A percentile compares a stretch with the other conserved stretches of the same genome.
These are phyloP conservation scores for Drosophila rubida DNA, from an alignment of 2,888 invertebrate species.

Conservation along the genomic window DNA sequence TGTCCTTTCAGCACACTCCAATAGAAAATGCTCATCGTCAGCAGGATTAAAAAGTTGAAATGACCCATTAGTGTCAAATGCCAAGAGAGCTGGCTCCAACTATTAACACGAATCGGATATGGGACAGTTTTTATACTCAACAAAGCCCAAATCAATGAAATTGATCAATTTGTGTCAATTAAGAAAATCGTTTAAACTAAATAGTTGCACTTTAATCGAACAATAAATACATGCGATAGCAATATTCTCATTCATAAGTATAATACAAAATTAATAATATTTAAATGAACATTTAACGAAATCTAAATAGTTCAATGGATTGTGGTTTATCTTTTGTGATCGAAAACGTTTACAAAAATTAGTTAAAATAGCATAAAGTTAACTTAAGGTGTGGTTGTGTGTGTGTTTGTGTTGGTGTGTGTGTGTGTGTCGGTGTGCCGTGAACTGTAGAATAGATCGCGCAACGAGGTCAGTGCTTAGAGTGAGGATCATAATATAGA, in stretches of 20 bases:
- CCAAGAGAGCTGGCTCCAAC: not conserved
- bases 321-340: conserved; percentile 4
- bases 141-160: not conserved
- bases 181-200: conserved; percentile 59
- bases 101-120: not conserved
- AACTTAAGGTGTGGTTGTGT: conserved; percentile 46
- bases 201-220: conserved; percentile 76
- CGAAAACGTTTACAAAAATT: conserved; percentile 41
- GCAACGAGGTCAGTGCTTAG: conserved; percentile 76
- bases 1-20: conserved; percentile 21
- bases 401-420: conserved; percentile 13
- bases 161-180: conserved; percentile 8
- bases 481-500: conserved; percentile 47
- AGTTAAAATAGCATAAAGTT: conserved; percentile 58
- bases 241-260: conserved; percentile 60
- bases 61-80: conserved; percentile 43
- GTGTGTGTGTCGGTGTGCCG: conserved; percentile 26
- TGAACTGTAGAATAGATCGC: conserved; percentile 51
- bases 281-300: conserved; percentile 57
- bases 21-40: not conserved
- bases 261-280: conserved; percentile 59
- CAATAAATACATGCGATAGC: conserved; percentile 77
- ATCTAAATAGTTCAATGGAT: conserved; percentile 51
- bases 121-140: conserved; percentile 24
- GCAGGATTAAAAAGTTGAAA: not conserved